Base-by-base conservation (phyloP, 2,888 invertebrate genomes). In the Diarsia rubi region DNA sequence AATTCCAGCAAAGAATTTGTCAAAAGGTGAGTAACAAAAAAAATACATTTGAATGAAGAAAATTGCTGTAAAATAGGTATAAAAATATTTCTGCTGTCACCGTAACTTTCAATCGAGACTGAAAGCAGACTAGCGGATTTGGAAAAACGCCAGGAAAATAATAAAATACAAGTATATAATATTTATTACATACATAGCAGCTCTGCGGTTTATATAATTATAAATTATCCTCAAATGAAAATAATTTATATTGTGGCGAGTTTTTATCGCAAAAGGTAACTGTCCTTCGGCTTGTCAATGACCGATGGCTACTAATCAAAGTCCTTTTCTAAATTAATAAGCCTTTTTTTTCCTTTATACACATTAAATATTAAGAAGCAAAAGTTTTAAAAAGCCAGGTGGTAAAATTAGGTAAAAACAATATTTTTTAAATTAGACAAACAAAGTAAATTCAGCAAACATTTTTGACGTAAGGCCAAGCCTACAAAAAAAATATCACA, bases 401-500 rank as follows among this genome's bases (percentile, higher is more conserved):
- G 27, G 6, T 5, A 52, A 74, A 54, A 16, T 6, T 47, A 47
- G 27, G n/a, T 52, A 2, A 27, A 62, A 45, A 19, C 16, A n/a
- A 12, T 24, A 0, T 12, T 31, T 19, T 14, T 21, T 24, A 37
- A 59, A 59, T 31, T 45, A 68, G 59, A 60, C 21, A 54, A 27
- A 37, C 8, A 37, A 63, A 11, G 16, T 37, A 3, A 21, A 44
- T 31, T 21, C 21, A 31, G 47, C 65, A 83, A 74, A 74, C 59
- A 37, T 14, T 69, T 72, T 66, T 71, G 54, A 66, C 60, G 45
- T 31, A 62, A 72, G 62, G 16, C 79, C 64, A 65, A 57, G 80
- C 75, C 64, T 79, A 79, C 70, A 83, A 77, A 81, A 86, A 86
- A 87, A 84, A 76, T 74, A 83, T 78, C 44, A 73, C 63, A 76